Conservation (phyloP, 2,113 vertebrate species). For the Pongo abelii region DNA sequence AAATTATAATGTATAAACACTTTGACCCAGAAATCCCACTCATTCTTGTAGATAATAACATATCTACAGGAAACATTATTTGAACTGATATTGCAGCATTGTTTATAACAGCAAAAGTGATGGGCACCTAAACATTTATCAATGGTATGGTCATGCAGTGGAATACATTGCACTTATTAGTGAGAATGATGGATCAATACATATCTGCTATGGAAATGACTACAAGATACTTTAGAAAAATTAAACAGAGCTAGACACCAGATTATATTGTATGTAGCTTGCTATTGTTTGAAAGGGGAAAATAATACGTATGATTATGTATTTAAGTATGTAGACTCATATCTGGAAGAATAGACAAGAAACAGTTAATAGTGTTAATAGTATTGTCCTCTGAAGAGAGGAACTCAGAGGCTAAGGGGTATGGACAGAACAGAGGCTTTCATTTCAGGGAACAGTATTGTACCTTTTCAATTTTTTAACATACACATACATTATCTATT, state of each 20-base stretch:
- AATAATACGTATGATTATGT: not conserved
- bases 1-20: not conserved
- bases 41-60: not conserved
- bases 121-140: not conserved
- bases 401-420: not conserved
- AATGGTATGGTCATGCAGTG: not conserved
- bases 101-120: not conserved
- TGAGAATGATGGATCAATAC: not conserved
- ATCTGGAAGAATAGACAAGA: not conserved
- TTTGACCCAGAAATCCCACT: not conserved
- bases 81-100: not conserved
- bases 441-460: not conserved
- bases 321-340: not conserved
- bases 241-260: not conserved
- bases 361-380: not conserved
- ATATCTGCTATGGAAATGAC: not conserved
- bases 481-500: not conserved
- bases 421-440: not conserved
- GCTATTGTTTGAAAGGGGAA: not conserved
- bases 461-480: not conserved
- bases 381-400: not conserved
- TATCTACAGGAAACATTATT: not conserved
- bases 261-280: not conserved
- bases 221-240: not conserved
- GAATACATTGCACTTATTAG: not conserved